A percentile compares a stretch with the other conserved stretches of the same genome.
Conservation (phyloP, 2,888 invertebrate species). For the Vesta saturnalis region DNA sequence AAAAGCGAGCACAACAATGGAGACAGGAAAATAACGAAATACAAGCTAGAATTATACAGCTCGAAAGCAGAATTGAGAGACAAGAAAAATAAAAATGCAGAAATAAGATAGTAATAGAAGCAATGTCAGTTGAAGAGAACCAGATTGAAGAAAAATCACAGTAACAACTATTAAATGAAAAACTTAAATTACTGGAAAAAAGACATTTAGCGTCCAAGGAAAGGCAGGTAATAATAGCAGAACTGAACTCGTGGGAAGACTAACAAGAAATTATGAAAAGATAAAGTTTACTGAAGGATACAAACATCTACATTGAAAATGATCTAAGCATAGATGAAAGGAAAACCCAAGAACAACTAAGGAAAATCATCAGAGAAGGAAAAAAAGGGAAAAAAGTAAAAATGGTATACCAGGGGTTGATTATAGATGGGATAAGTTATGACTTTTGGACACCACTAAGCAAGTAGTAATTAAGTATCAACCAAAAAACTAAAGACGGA, state of each 20-base stretch:
- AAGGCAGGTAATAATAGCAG: no score
- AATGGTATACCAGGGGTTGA: no score
- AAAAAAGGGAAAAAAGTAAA: no score
- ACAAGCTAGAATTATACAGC: no score
- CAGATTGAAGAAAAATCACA: slow-evolving; percentile 3
- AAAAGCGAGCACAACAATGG: slow-evolving; percentile 7
- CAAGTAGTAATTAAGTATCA: neutral
- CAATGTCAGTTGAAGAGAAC: neutral
- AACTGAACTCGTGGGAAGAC: neutral
- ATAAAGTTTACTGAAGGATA: neutral
- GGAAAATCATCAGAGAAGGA: neutral
- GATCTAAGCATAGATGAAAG: neutral
- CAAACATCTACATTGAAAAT: no score
- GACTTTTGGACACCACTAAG: neutral
- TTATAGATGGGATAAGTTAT: neutral
- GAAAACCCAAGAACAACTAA: neutral
- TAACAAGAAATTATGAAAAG: slow-evolving; percentile 4
- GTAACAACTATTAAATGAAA: neutral
- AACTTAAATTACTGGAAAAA: neutral
- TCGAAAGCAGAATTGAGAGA: no score
- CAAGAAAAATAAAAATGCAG: neutral
- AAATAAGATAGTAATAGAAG: slow-evolving; percentile 2
- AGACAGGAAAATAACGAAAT: neutral
- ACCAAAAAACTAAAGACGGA: neutral
- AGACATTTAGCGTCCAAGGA: no score